Evolutionary conservation across 2,113 vertebrate genomes (phyloP).

Genomic region (Scopus umbretta): DNA sequence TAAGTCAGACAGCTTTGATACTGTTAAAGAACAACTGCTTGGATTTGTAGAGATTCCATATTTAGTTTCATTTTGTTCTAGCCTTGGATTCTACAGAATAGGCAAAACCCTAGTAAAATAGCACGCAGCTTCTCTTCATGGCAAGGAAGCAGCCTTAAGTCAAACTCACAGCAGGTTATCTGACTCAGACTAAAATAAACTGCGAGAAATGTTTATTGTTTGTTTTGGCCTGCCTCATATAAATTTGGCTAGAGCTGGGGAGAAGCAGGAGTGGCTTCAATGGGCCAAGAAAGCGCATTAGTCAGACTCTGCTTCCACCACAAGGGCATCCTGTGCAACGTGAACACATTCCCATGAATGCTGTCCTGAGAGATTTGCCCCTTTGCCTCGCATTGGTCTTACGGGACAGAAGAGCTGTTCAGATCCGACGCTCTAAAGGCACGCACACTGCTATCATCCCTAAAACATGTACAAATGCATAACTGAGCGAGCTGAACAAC

Average conservation of each 20-base stretch:
- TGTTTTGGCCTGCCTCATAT: slow-evolving; percentile 6
- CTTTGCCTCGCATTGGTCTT: not conserved
- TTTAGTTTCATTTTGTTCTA: not conserved
- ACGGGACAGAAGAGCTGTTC: not conserved
- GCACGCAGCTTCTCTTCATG: not conserved
- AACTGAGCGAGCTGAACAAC: not conserved
- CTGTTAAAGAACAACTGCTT: not conserved
- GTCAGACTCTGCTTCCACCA: slow-evolving; percentile 6
- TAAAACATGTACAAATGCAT: not conserved
- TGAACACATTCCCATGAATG: not conserved
- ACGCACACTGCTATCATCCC: fast-evolving
- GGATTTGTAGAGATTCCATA: not conserved
- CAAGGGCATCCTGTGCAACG: not conserved
- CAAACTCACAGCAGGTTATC: not conserved
- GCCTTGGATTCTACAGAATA: not conserved
- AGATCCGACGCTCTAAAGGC: not conserved
- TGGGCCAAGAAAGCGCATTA: not conserved
- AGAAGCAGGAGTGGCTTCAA: not conserved
- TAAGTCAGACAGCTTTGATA: not conserved
- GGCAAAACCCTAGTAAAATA: not conserved
- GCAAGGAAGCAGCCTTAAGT: not conserved
- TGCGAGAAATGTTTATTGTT: slow-evolving; percentile 32
- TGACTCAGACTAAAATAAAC: slow-evolving; percentile 46
- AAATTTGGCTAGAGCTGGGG: not conserved
- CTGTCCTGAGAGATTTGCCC: not conserved